phyloP scores from a whole-genome alignment of 2,113 vertebrate species.

The Megaceryle torquata region DNA sequence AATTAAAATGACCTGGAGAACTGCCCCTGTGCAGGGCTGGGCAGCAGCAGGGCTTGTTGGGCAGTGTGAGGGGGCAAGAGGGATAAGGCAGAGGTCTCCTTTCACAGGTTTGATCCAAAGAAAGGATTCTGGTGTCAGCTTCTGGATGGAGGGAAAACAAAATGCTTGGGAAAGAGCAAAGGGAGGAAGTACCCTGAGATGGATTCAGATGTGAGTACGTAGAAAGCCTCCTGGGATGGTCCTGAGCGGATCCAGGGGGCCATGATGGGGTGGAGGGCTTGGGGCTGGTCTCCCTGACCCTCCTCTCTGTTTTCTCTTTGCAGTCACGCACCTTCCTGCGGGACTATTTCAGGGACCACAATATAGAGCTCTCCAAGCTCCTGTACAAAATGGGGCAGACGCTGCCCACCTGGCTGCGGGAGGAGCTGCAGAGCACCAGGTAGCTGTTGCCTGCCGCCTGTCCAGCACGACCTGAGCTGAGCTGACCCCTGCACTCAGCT shows the following conservation, averaged over 20 bases:
- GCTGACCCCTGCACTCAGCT: neutral
- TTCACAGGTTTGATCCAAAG: conserved; percentile 91
- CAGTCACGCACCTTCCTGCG: conserved; percentile 90
- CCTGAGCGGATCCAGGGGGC: neutral
- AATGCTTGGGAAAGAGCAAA: conserved; percentile 98
- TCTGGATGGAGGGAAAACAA: conserved; percentile 92
- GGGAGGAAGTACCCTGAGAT: conserved; percentile 94
- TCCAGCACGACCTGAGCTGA: neutral
- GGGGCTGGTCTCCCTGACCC: neutral
- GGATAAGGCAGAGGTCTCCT: neutral
- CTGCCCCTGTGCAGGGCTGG: neutral
- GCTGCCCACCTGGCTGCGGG: conserved; percentile 92
- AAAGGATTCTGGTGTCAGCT: conserved; percentile 99
- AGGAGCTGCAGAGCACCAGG: conserved; percentile 95
- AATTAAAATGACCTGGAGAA: neutral
- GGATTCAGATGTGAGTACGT: conserved; percentile 87
- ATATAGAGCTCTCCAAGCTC: conserved; percentile 94
- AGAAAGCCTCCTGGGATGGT: neutral
- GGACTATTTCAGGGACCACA: conserved; percentile 95
- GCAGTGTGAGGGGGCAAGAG: neutral
- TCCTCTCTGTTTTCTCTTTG: neutral
- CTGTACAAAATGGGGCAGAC: conserved; percentile 96
- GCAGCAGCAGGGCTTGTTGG: neutral
- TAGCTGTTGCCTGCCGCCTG: conserved; percentile 71
- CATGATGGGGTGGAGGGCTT: neutral